Percentiles rank a stretch among this genome's conserved stretches.
Evolutionary conservation across 2,113 vertebrate species (phyloP).

Genomic region (Ginglymostoma cirratum): DNA sequence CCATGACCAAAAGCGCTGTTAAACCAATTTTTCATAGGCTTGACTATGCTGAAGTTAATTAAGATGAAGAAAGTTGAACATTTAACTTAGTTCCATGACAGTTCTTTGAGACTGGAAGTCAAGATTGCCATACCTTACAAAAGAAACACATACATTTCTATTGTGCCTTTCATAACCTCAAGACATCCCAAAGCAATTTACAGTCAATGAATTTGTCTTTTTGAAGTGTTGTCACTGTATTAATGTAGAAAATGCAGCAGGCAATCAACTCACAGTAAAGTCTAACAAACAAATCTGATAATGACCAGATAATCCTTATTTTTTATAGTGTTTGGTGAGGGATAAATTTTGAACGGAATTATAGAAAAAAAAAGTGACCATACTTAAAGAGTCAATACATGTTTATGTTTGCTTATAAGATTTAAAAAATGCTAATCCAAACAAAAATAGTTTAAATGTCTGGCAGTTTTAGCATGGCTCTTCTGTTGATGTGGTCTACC

Average conservation of each 20-base stretch:
- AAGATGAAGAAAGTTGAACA: not conserved
- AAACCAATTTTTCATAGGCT: not conserved
- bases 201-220: not conserved
- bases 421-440: not conserved
- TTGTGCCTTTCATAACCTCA: not conserved
- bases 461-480: not conserved
- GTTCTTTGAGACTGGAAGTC: not conserved
- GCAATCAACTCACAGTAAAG: not conserved
- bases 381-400: not conserved
- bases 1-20: not conserved
- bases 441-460: not conserved
- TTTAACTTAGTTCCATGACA: not conserved
- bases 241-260: constrained; percentile 1
- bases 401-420: not conserved
- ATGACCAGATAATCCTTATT: not conserved
- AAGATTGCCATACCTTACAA: not conserved
- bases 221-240: not conserved
- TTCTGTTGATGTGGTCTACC: not conserved
- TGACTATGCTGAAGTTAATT: not conserved
- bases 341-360: not conserved
- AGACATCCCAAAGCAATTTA: constrained; percentile 6
- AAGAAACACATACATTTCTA: not conserved
- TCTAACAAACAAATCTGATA: not conserved
- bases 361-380: not conserved
- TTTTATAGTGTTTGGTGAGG: not conserved